phyloP scores from a whole-genome alignment of 2,888 invertebrate species.

The Tricholauxania praeusta region DNA sequence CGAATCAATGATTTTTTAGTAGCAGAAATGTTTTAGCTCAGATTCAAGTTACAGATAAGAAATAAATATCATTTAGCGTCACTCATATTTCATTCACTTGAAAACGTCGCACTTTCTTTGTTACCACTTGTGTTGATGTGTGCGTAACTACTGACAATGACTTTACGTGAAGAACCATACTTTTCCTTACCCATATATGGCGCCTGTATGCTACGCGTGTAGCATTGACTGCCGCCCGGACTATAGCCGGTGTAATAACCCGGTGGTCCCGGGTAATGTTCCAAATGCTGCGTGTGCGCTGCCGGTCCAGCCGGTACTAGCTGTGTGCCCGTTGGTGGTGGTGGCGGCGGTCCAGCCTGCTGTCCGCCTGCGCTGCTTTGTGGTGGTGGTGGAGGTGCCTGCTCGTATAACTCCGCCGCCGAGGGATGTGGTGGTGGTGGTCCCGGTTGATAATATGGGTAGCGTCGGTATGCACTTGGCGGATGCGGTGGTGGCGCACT shows the following conservation, averaged over 20 bases:
- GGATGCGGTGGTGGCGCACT: conserved; percentile 64
- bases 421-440: conserved; percentile 55
- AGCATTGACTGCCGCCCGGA: conserved; percentile 70
- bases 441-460: conserved; percentile 60
- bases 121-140: conserved; percentile 5
- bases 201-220: conserved; percentile 70
- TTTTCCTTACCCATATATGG: conserved; percentile 69
- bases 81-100: neutral
- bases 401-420: conserved; percentile 63
- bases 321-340: conserved; percentile 63
- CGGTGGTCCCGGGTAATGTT: conserved; percentile 71
- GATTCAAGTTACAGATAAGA: no score
- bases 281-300: conserved; percentile 68
- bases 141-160: neutral
- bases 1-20: conserved; percentile 14
- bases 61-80: no score
- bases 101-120: neutral
- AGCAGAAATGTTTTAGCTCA: neutral
- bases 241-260: conserved; percentile 72
- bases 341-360: conserved; percentile 52
- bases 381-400: conserved; percentile 44
- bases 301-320: conserved; percentile 66
- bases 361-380: conserved; percentile 55
- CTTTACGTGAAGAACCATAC: conserved; percentile 62
- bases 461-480: conserved; percentile 60